Evolutionary conservation across 2,797 vertebrate species (phyloP).

Genomic region (Morus bassanus): DNA sequence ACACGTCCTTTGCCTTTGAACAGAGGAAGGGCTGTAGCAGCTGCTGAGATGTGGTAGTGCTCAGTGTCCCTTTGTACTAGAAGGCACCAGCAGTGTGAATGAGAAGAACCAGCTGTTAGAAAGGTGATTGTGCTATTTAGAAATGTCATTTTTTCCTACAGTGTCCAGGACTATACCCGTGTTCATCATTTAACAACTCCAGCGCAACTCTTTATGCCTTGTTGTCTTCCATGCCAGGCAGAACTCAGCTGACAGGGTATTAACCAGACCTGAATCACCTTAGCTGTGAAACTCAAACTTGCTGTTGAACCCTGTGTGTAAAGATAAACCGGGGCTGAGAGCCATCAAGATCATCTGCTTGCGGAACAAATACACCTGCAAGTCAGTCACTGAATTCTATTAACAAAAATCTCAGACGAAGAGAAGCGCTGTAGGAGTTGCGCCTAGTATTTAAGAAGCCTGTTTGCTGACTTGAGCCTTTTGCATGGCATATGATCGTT

Average conservation of each 20-base stretch:
- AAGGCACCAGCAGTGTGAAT: neutral
- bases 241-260: neutral
- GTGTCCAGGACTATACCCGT: too few species aligned
- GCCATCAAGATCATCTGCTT: neutral
- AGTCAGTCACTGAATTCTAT: neutral
- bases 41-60: neutral
- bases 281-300: neutral
- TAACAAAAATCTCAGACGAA: neutral
- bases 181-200: neutral
- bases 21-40: neutral
- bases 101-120: neutral
- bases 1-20: neutral
- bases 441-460: fast-evolving
- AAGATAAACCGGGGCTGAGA: too few species aligned
- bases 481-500: neutral
- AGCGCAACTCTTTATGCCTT: fast-evolving
- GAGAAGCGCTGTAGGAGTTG: neutral
- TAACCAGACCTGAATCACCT: neutral
- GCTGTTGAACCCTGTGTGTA: neutral
- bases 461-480: neutral
- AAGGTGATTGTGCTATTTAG: neutral
- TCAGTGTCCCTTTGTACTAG: neutral
- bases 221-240: neutral
- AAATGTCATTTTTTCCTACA: neutral
- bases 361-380: neutral